Percentiles rank a stretch among this genome's conserved stretches.
Conservation (phyloP, 2,888 invertebrate species). For the Scrobipalpa atriplicella region DNA sequence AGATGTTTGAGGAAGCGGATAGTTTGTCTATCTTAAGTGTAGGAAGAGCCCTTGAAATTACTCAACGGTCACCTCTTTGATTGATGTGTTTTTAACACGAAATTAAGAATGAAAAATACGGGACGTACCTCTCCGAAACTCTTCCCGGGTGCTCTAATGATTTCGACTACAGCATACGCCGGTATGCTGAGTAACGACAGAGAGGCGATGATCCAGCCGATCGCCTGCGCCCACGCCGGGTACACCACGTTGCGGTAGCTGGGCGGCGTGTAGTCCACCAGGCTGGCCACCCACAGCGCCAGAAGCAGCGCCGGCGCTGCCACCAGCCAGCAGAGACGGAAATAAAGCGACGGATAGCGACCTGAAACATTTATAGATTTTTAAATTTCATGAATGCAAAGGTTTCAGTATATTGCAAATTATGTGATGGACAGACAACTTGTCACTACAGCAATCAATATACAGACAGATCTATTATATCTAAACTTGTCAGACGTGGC, state of each 20-base stretch:
- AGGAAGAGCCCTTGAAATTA: background rate
- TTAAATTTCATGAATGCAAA: no score
- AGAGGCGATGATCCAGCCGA: slow-evolving; percentile 94
- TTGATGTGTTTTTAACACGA: background rate
- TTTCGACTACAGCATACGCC: slow-evolving; percentile 88
- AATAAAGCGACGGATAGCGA: slow-evolving; percentile 89
- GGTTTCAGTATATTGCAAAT: no score
- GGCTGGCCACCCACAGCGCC: slow-evolving; percentile 93
- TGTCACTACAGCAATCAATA: no score
- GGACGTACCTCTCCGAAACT: slow-evolving; percentile 86
- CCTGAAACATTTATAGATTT: slow-evolving; percentile 53
- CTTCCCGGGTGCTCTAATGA: slow-evolving; percentile 87
- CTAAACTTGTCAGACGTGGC: no score
- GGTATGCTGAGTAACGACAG: slow-evolving; percentile 94
- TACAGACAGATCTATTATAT: no score
- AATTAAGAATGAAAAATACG: slow-evolving; percentile 24
- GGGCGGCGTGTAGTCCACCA: slow-evolving; percentile 94
- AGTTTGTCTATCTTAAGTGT: background rate
- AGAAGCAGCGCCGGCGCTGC: slow-evolving; percentile 91
- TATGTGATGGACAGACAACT: no score
- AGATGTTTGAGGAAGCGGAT: slow-evolving; percentile 13
- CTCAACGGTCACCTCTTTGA: background rate
- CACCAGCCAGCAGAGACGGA: slow-evolving; percentile 93
- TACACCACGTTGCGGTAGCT: slow-evolving; percentile 92
- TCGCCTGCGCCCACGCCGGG: slow-evolving; percentile 92